Conservation (phyloP, 53 echinoderm and acorn worm genomes). For the Hippasteria phrygiana region DNA sequence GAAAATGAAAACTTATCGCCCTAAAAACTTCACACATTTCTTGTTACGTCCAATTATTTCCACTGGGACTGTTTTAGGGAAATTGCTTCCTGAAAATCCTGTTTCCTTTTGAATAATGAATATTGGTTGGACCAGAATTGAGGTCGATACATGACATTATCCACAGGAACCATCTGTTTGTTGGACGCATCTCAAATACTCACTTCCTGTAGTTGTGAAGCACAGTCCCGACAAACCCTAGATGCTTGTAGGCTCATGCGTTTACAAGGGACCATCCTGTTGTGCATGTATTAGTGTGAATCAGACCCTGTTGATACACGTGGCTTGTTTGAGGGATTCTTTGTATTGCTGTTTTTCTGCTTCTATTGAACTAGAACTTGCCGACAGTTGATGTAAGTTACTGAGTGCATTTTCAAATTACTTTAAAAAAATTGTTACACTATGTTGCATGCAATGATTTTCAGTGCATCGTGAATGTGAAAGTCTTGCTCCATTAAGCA, state of each 20-base stretch:
- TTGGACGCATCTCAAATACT: constrained; percentile 8
- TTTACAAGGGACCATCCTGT: not conserved
- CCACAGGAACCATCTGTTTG: constrained; percentile 34
- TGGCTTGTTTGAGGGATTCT: not conserved
- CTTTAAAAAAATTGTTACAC: too few relatives aligned
- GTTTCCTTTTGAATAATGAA: not conserved
- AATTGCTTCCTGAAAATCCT: not conserved
- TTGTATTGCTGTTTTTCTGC: not conserved
- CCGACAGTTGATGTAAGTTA: not conserved
- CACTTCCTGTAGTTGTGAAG: constrained; percentile 5
- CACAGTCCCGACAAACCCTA: not conserved
- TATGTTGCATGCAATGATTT: too few relatives aligned
- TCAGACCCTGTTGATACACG: not conserved
- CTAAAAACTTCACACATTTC: too few relatives aligned
- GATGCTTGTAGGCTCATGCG: not conserved
- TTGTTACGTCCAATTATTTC: too few relatives aligned
- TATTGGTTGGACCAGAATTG: not conserved
- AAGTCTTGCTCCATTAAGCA: too few relatives aligned
- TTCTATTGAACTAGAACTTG: not conserved
- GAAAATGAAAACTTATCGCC: too few relatives aligned
- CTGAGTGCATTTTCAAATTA: not conserved
- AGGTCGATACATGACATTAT: not conserved
- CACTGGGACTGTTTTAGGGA: too few relatives aligned
- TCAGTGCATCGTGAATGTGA: too few relatives aligned
- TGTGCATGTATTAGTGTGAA: not conserved